Evolutionary conservation across 2,888 invertebrate species (phyloP), one percentile per base, ranked within the genome.

Genomic region (Blera fallax): DNA sequence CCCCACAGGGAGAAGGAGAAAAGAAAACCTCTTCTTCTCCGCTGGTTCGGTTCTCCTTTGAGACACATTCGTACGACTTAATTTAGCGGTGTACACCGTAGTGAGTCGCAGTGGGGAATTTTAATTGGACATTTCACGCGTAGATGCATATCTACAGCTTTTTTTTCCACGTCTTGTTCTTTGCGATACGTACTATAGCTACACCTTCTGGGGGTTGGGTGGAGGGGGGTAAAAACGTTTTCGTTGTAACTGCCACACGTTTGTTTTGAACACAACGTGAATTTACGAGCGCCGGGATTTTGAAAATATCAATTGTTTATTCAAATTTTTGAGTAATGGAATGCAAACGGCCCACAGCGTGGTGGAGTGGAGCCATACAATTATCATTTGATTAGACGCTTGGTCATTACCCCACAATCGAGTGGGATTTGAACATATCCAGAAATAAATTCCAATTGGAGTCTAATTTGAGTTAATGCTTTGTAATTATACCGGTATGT

Each of bases 401-500:
- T 58, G 48, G 48, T 27, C 29, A 62, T 50, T 48, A 62, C 2
- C 29, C n/a, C 11, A 16, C 21, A 69, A 21, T 27, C 48, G 54
- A 64, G 21, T 27, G n/a, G 16, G 3, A 7, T 32, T 16, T 29
- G 60, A 43, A 32, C 45, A 3, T n/a, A n/a, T 65, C 29, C 27
- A 37, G 37, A 58, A 67, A 76, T 67, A 58, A 58, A 65, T 76
- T 76, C 50, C 67, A 74, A 64, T 74, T 64, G 54, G 18, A 32
- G 11, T 54, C 6, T 52, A 52, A 67, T 54, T 67, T 52, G 67
- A 40, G 37, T 40, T 67, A 54, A 27, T 27, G 27, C 24, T 37
- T 37, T n/a, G 52, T 54, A 54, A 67, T 54, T 67, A 67, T 32
- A 16, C 6, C 16, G 52, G n/a, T 27, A 40, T 50, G 24, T 34